These are phyloP conservation scores for Aspiorhynchus laticeps DNA, from an alignment of 2,113 vertebrate genomes.

Conservation along the genomic window DNA sequence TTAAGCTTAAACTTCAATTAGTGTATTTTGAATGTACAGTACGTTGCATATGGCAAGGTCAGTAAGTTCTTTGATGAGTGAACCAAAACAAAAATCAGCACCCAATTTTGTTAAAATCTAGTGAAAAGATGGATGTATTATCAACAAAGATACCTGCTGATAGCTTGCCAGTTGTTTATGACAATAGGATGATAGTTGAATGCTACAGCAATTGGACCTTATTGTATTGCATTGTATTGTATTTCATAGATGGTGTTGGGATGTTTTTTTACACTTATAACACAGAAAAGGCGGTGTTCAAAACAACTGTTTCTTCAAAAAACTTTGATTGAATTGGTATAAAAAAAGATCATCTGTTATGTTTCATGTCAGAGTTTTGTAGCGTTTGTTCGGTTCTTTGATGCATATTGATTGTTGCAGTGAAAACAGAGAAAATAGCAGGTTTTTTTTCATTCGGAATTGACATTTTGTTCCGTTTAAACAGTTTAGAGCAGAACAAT, in stretches of 20 bases:
- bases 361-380: background rate
- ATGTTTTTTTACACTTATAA: constrained; percentile 25
- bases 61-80: background rate
- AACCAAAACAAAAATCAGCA: background rate
- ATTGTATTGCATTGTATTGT: constrained; percentile 40
- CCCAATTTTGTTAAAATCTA: constrained; percentile 32
- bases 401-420: constrained; percentile 4
- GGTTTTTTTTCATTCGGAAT: background rate
- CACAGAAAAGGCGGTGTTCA: background rate
- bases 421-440: background rate
- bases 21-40: too few species aligned
- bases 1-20: too few species aligned
- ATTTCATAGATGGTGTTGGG: constrained; percentile 47
- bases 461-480: constrained; percentile 30
- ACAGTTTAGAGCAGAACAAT: constrained; percentile 33
- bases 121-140: constrained; percentile 48
- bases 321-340: background rate
- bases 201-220: constrained; percentile 64
- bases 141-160: constrained; percentile 57
- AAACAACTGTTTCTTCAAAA: too few species aligned
- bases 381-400: constrained; percentile 5
- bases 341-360: background rate
- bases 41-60: too few species aligned
- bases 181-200: constrained; percentile 62
- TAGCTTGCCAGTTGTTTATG: constrained; percentile 55